Conservation (phyloP, 2,113 vertebrate genomes). For the Neodontobutis hainanensis region DNA sequence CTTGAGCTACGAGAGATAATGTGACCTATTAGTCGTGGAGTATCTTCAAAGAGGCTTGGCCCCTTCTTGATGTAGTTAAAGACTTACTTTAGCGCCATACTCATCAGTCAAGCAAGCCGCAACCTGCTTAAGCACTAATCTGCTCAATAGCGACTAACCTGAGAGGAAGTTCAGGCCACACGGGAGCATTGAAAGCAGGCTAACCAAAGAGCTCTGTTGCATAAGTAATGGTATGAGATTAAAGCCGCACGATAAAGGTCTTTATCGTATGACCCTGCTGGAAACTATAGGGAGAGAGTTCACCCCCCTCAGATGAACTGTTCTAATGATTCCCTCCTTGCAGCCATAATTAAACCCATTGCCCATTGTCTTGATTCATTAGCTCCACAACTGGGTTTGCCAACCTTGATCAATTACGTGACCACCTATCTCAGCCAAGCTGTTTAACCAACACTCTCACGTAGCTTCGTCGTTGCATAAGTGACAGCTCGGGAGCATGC, state of each 20-base stretch:
- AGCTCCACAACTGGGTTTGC: conserved; percentile 64
- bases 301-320: conserved; percentile 61
- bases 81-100: conserved; percentile 9
- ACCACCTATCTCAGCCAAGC: conserved; percentile 58
- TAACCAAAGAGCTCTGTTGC: conserved; percentile 33
- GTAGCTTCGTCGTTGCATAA: conserved; percentile 40
- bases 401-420: conserved; percentile 77
- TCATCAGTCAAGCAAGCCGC: conserved; percentile 59
- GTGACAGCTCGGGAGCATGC: conserved; percentile 27
- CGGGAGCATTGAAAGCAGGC: conserved; percentile 17
- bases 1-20: conserved; percentile 31
- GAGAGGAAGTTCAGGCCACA: conserved; percentile 40
- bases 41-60: conserved; percentile 35
- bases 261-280: conserved; percentile 60
- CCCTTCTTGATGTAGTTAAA: conserved; percentile 18
- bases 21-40: conserved; percentile 24
- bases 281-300: conserved; percentile 56
- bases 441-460: conserved; percentile 57
- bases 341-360: conserved; percentile 72
- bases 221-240: conserved; percentile 61
- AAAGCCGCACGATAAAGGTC: conserved; percentile 52
- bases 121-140: conserved; percentile 46
- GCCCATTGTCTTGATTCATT: conserved; percentile 78
- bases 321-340: conserved; percentile 66
- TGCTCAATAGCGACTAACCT: conserved; percentile 45